These are phyloP conservation scores for Euschistus heros DNA, from an alignment of 1,140 invertebrate species.

Conservation along the genomic window DNA sequence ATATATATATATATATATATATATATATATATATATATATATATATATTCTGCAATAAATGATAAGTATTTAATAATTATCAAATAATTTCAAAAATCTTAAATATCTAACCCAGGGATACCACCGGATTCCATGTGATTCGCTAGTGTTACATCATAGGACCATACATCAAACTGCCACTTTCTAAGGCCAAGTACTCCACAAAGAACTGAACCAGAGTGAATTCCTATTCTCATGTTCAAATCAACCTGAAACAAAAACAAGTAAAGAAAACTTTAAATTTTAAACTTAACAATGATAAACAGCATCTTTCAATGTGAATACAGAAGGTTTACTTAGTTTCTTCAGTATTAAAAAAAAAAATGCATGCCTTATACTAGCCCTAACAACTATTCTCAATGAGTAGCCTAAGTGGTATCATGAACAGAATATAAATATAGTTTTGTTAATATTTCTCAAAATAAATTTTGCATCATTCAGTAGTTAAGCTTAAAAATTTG, in stretches of 20 bases:
- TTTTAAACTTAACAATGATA: too few species aligned
- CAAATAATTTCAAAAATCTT: background rate
- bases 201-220: conserved; percentile 87
- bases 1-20: background rate
- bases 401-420: too few species aligned
- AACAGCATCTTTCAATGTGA: too few species aligned
- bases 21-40: background rate
- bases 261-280: conserved; percentile 9
- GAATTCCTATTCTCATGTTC: conserved; percentile 93
- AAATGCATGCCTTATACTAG: too few species aligned
- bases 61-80: background rate
- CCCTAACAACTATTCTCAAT: too few species aligned
- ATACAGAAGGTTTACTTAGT: too few species aligned
- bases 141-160: conserved; percentile 93
- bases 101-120: conserved; percentile 54
- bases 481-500: too few species aligned
- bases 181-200: conserved; percentile 86
- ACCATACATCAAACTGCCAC: conserved; percentile 99
- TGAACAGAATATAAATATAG: too few species aligned
- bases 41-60: background rate
- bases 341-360: too few species aligned
- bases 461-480: too few species aligned
- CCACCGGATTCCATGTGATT: conserved; percentile 95
- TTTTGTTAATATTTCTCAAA: too few species aligned
- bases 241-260: conserved; percentile 60